Evolutionary conservation across 2,888 invertebrate species (phyloP), one percentile per base, ranked within the genome.

Genomic region (Idaea biselata): DNA sequence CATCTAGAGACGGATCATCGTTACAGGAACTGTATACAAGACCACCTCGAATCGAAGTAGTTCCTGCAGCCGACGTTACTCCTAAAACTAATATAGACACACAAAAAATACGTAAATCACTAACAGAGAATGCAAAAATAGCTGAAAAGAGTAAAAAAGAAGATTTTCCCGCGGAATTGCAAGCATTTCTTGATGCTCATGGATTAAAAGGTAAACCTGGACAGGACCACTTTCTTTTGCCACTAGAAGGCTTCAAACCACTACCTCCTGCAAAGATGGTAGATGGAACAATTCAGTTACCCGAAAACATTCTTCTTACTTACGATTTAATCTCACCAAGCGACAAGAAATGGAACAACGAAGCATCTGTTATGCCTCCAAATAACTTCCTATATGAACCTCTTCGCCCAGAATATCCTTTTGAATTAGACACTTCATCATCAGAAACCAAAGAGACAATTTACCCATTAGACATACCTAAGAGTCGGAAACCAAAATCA

Each of bases 21-120:
- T 84, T 95, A 60, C 93, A 94, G 74, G 95, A 95, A 71, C 80
- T 95, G 0, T 95, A 94, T 73, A 95, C 95, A 2, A 94, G 93
- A 79, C 93, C 94, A 58, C 95, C 96, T 0, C 86, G 95, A 66
- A 92, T 94, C 0, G 93, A 94, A 77, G 90, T 95, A 58, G 86
- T 95, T 1, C 80, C 84, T 25, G 85, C 81, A 65, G 76, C 81
- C 3, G 80, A 82, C 61, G 74, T 82, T 1, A 85, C 86, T n/a
- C 78, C 82, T 3, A 87, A 78, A 68, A 60, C 69, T 0, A 80
- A 74, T 62, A 66, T 68, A 8, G 58, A 75, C n/a, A 82, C 73
- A 62, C 63, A 74, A 0, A 78, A 73, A 31, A 81, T 81, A n/a
- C 70, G 80, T 53, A 75, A 79, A 60, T 80, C 79, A 1, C 70